phyloP scores from a whole-genome alignment of 2,797 vertebrate species.

The Potorous gilbertii region DNA sequence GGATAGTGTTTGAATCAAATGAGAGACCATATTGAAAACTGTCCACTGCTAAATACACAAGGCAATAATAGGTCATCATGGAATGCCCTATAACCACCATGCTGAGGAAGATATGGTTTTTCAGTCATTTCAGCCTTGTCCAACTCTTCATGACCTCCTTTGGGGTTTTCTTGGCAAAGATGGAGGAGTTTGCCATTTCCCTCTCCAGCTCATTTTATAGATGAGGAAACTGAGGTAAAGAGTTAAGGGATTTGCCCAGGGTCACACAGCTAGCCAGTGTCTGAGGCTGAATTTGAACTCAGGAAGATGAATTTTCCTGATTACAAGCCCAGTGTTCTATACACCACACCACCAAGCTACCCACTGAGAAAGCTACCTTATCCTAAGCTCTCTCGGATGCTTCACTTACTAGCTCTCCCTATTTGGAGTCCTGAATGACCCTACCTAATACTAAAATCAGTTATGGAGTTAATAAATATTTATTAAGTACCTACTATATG shows the following conservation, averaged over 20 bases:
- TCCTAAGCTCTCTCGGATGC: neutral
- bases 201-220: neutral
- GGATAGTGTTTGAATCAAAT: neutral
- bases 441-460: neutral
- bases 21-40: neutral
- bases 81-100: neutral
- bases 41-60: neutral
- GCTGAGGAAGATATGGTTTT: neutral
- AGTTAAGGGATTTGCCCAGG: neutral
- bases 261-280: neutral
- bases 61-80: neutral
- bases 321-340: neutral
- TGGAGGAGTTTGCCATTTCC: neutral
- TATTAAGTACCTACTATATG: neutral
- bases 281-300: neutral
- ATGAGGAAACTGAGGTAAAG: neutral
- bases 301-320: neutral
- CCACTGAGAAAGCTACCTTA: neutral
- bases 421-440: neutral
- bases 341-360: accelerated
- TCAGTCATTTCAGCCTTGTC: neutral
- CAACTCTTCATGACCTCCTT: neutral
- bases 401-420: neutral
- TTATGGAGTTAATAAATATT: neutral
- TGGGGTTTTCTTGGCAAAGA: neutral